phyloP scores from a whole-genome alignment of 2,797 vertebrate genomes.

The Thamnophis elegans region DNA sequence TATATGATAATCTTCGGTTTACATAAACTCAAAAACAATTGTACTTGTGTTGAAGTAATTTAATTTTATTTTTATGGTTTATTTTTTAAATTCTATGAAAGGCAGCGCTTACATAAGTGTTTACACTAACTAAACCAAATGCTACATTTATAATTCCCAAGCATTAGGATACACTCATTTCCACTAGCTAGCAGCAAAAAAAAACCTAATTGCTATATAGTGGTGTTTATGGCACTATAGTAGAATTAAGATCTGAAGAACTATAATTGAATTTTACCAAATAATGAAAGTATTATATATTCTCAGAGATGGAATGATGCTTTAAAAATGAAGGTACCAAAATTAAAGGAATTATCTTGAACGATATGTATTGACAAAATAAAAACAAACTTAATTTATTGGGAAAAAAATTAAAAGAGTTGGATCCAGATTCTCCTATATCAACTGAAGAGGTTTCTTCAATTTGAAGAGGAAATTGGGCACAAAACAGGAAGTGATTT shows the following conservation, averaged over 20 bases:
- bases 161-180: neutral
- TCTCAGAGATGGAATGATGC: neutral
- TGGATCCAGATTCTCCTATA: neutral
- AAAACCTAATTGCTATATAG: neutral
- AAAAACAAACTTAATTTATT: neutral
- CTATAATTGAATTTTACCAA: neutral
- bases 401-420: neutral
- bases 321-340: neutral
- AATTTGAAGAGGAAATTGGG: neutral
- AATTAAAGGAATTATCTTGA: neutral
- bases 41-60: neutral
- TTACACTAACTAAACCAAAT: neutral
- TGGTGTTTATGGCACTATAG: neutral
- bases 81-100: neutral
- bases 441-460: neutral
- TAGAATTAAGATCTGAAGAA: neutral
- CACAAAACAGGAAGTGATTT: neutral
- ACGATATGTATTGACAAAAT: neutral
- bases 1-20: neutral
- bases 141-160: neutral
- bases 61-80: neutral
- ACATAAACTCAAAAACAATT: neutral
- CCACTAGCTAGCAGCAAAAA: neutral
- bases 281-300: neutral
- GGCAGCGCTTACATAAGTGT: neutral